Evolutionary conservation across 1,140 invertebrate genomes (phyloP).

Genomic region (Uloborus diversus): DNA sequence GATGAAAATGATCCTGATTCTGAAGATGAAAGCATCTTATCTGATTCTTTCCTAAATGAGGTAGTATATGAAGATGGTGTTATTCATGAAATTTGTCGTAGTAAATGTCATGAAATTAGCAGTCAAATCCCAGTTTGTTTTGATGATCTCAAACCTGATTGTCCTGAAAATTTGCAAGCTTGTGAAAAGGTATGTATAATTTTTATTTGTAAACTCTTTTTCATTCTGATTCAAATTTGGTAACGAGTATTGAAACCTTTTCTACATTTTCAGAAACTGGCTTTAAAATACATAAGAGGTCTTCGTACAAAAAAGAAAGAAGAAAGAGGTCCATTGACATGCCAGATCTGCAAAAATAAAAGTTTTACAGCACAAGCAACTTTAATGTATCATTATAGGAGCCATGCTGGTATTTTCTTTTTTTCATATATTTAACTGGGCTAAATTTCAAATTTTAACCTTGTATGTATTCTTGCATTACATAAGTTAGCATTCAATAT

Average conservation of each 20-base stretch:
- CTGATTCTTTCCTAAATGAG: background rate
- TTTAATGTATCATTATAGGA: constrained; percentile 74
- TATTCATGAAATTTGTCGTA: background rate
- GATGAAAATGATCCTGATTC: background rate
- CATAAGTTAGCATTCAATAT: too few relatives aligned
- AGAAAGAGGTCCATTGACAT: constrained; percentile 68
- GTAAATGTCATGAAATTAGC: background rate
- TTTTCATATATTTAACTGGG: too few relatives aligned
- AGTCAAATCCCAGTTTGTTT: background rate
- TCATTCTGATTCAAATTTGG: background rate
- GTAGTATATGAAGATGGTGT: background rate
- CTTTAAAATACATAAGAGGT: constrained; percentile 65
- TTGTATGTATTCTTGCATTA: too few relatives aligned
- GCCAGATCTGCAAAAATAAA: constrained; percentile 73
- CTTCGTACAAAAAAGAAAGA: constrained; percentile 63
- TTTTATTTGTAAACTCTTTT: background rate
- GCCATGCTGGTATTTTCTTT: constrained; percentile 75
- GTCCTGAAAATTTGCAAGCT: constrained; percentile 19
- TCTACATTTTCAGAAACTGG: constrained; percentile 56
- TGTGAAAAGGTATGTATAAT: constrained; percentile 10
- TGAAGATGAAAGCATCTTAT: constrained; percentile 11
- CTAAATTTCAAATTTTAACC: too few relatives aligned
- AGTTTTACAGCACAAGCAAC: constrained; percentile 75
- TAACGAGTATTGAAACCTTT: background rate
- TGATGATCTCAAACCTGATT: constrained; percentile 1